Evolutionary conservation across 1,140 invertebrate genomes (phyloP).

Genomic region (Bombus ignitus): DNA sequence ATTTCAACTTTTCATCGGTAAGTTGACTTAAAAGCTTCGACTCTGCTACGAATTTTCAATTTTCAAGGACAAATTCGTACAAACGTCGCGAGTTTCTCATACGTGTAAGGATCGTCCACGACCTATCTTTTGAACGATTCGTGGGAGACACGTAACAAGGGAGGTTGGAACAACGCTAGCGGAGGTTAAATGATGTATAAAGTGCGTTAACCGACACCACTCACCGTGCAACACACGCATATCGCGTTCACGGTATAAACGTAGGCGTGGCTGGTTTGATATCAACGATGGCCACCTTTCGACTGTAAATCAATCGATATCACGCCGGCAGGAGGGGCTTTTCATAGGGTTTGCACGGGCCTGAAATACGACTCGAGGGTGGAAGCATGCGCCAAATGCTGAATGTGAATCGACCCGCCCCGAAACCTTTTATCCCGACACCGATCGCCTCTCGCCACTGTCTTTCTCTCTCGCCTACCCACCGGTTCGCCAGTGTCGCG

Average conservation of each 20-base stretch:
- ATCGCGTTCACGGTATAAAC: constrained; percentile 57
- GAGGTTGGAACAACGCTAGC: constrained; percentile 7
- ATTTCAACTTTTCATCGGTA: constrained; percentile 3
- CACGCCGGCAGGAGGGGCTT: constrained; percentile 72
- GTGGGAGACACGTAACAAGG: background rate
- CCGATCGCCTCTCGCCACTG: constrained; percentile 42
- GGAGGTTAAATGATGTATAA: constrained; percentile 60
- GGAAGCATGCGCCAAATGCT: constrained; percentile 78
- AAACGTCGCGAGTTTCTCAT: background rate
- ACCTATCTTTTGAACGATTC: background rate
- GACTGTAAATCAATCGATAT: constrained; percentile 83
- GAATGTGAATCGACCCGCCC: constrained; percentile 77
- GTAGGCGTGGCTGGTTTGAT: constrained; percentile 81
- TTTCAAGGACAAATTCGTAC: background rate
- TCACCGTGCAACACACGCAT: constrained; percentile 56
- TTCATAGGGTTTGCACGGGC: constrained; percentile 68
- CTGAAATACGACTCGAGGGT: constrained; percentile 61
- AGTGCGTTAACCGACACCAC: constrained; percentile 56
- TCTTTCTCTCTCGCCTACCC: constrained; percentile 29
- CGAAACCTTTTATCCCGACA: constrained; percentile 66
- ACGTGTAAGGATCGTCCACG: background rate
- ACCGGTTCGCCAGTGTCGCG: background rate
- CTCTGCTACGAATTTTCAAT: too few relatives aligned
- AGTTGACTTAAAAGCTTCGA: background rate
- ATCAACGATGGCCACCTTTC: constrained; percentile 82